Evolutionary conservation across 2,888 invertebrate species (phyloP).

Genomic region (Xestobium rufovillosum): DNA sequence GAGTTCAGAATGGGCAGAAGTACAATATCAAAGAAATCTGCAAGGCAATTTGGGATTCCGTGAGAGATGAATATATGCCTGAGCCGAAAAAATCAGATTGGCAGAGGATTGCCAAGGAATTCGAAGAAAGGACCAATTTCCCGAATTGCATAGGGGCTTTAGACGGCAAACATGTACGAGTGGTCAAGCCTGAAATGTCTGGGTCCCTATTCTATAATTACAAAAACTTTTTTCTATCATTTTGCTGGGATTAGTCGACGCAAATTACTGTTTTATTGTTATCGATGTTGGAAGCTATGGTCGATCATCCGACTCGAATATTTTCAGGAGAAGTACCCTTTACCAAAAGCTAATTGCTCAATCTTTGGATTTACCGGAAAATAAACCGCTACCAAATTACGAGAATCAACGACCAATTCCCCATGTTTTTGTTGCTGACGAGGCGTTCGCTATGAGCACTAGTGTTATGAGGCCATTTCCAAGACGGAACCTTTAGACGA

Average conservation of each 20-base stretch:
- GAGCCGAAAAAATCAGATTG: neutral
- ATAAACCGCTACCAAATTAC: neutral
- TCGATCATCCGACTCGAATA: neutral
- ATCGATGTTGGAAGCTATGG: constrained; percentile 1
- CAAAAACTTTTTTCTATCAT: constrained; percentile 1
- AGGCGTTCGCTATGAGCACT: neutral
- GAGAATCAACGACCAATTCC: neutral
- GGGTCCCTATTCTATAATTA: neutral
- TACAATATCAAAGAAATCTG: neutral
- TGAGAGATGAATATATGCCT: neutral
- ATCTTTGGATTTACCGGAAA: neutral
- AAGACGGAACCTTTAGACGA: neutral
- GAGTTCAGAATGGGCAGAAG: neutral
- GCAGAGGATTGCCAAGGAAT: neutral
- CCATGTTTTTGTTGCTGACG: neutral
- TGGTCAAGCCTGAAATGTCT: neutral
- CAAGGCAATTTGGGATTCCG: neutral
- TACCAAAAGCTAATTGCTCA: neutral
- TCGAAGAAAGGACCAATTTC: neutral
- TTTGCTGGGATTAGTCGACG: neutral
- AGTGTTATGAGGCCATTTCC: neutral
- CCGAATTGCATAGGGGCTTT: constrained; percentile 3
- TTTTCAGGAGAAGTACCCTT: neutral
- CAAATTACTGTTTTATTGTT: neutral
- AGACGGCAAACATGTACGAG: constrained; percentile 2